A percentile compares a stretch with the other conserved stretches of the same genome.
Conservation (phyloP, 30 jellyfish, hydroid and myxozoan genomes). For the Nemopilema nomurai region DNA sequence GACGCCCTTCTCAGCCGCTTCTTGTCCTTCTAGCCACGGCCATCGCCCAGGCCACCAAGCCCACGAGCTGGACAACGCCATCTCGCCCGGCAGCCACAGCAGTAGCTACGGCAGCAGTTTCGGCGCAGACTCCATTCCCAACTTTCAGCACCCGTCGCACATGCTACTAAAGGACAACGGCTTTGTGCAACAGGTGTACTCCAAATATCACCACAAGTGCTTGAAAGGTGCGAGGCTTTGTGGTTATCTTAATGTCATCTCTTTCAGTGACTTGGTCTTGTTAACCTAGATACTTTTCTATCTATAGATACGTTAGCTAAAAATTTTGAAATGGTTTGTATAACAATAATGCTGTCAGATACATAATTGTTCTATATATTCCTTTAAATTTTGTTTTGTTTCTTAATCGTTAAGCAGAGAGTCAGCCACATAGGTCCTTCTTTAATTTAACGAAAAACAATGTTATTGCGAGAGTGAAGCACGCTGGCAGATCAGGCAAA, state of each 20-base stretch:
- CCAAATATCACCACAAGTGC: slow-evolving; percentile 88
- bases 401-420: too few species aligned
- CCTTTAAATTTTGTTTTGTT: too few species aligned
- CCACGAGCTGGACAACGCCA: slow-evolving; percentile 37
- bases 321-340: too few species aligned
- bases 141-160: slow-evolving; percentile 94
- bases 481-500: too few species aligned
- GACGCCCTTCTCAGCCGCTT: not conserved
- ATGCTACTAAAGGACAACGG: slow-evolving; percentile 84
- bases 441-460: too few species aligned
- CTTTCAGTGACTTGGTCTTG: not conserved
- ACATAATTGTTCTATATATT: too few species aligned
- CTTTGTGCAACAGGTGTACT: slow-evolving; percentile 92
- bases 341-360: too few species aligned
- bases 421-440: too few species aligned
- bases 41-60: slow-evolving; percentile 36
- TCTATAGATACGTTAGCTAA: too few species aligned
- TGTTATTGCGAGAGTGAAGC: too few species aligned
- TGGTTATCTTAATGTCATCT: not conserved
- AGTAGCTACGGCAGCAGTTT: slow-evolving; percentile 85
- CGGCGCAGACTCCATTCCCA: slow-evolving; percentile 88
- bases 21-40: slow-evolving; percentile 12
- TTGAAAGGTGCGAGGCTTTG: slow-evolving; percentile 60
- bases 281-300: too few species aligned
- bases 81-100: slow-evolving; percentile 57